phyloP scores from a whole-genome alignment of 1,140 invertebrate species.

The Callitettix versicolor region DNA sequence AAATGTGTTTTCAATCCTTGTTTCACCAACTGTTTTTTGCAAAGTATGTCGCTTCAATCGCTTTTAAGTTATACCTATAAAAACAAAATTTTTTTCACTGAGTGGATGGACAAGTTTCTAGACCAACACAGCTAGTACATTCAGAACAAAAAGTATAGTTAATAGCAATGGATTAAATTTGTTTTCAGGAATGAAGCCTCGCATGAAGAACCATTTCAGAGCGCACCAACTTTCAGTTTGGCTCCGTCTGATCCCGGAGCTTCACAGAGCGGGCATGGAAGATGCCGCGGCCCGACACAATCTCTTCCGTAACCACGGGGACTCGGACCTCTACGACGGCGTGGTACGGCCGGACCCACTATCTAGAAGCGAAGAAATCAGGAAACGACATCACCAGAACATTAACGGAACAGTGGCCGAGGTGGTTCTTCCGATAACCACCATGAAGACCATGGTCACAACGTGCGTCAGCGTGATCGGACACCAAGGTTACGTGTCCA shows the following conservation, averaged over 20 bases:
- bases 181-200: constrained; percentile 75
- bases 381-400: not conserved
- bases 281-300: constrained; percentile 74
- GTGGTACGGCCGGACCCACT: constrained; percentile 67
- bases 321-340: constrained; percentile 69
- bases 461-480: constrained; percentile 24
- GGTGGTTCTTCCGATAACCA: constrained; percentile 36
- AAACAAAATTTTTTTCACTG: too few species aligned
- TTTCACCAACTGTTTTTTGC: too few species aligned
- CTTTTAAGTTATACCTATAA: too few species aligned
- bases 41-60: too few species aligned
- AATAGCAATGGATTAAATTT: too few species aligned
- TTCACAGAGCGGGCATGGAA: constrained; percentile 80
- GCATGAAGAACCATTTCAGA: constrained; percentile 86
- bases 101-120: too few species aligned
- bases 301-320: constrained; percentile 70
- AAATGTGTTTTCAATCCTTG: too few species aligned
- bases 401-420: constrained; percentile 25
- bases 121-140: too few species aligned
- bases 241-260: constrained; percentile 82
- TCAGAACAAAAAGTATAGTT: too few species aligned
- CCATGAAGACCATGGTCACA: constrained; percentile 39
- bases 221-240: constrained; percentile 90
- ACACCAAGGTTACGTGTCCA: constrained; percentile 36
- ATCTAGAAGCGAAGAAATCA: constrained; percentile 34